Evolutionary conservation across 1,140 invertebrate genomes (phyloP), one percentile per base, ranked within the genome.

Genomic region (Battus philenor): DNA sequence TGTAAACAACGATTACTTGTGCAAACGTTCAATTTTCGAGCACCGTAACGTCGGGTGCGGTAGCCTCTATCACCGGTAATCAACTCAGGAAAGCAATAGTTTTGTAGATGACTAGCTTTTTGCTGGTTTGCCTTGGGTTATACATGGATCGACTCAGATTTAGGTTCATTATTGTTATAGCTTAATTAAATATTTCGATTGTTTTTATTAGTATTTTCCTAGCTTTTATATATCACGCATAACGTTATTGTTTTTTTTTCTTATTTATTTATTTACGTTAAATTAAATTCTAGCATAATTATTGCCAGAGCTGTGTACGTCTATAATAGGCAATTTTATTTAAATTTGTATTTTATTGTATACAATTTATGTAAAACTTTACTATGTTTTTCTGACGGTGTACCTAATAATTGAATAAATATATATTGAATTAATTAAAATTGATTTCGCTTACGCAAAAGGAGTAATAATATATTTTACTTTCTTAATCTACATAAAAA

Each of bases 11-110:
- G 58, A 70, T 74, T 72, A 57, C 59, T 64, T 68, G 68, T 65
- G 49, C 71, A 67, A 75, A 71, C 63, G 71, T 61, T 60, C 59
- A 70, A 66, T 72, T 73, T 68, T 59, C 54, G 49, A 52, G 24
- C 54, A 39, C 50, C 50, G 60, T 62, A 62, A 60, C 54, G 53
- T 61, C 59, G 60, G 67, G 55, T 68, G 62, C 63, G 43, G 50
- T 46, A 39, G 33, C 36, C 4, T 11, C 12, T 20, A 39, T 39
- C 22, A 39, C 26, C 26, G 18, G 20, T 26, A 39, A 39, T 39
- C 36, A 26, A 26, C 7, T 1, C 15, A 20, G 17, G 16, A 9
- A 20, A 26, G 36, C 36, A 39, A n/a, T 39, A 20, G 10, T 39
- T 39, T 39, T 26, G 15, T 39, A 26, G 11, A 9, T 47, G 31